Evolutionary conservation across 2,888 invertebrate species (phyloP).

Genomic region (Hyposoter dolosus): DNA sequence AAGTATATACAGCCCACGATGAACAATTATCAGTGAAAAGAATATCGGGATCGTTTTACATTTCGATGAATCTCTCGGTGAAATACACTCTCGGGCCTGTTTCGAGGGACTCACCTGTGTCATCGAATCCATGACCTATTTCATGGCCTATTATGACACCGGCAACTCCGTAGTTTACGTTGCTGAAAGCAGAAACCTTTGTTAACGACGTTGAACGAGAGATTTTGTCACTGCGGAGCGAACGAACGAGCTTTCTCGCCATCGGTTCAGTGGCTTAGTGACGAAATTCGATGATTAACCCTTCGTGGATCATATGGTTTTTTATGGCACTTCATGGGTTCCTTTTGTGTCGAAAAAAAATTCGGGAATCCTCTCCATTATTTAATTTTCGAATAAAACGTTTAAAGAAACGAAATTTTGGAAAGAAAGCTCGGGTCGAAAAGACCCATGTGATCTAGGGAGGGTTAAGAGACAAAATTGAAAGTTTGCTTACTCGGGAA

Average conservation of each 20-base stretch:
- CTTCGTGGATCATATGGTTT: too few relatives aligned
- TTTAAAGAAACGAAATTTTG: too few relatives aligned
- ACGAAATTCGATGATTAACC: background rate
- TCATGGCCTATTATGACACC: slow-evolving; percentile 67
- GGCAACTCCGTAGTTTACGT: slow-evolving; percentile 66
- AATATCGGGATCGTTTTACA: background rate
- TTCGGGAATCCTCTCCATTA: too few relatives aligned
- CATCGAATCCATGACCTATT: slow-evolving; percentile 70
- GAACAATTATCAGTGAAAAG: background rate
- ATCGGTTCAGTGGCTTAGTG: background rate
- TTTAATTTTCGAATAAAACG: too few relatives aligned
- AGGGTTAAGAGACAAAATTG: background rate
- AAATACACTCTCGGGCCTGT: background rate
- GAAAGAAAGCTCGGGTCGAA: too few relatives aligned
- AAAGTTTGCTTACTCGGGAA: slow-evolving; percentile 76
- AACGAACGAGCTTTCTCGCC: background rate
- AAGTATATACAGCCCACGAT: background rate
- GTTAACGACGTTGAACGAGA: background rate
- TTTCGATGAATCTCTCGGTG: background rate
- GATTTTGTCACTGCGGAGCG: too few relatives aligned
- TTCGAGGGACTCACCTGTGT: slow-evolving; percentile 35
- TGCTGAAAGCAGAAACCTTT: slow-evolving; percentile 34
- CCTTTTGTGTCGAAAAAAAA: too few relatives aligned
- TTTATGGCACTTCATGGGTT: too few relatives aligned
- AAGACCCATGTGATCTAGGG: too few relatives aligned